Conservation (phyloP, 30 jellyfish, hydroid and myxozoan species). For the Phacellophora camtschatica region DNA sequence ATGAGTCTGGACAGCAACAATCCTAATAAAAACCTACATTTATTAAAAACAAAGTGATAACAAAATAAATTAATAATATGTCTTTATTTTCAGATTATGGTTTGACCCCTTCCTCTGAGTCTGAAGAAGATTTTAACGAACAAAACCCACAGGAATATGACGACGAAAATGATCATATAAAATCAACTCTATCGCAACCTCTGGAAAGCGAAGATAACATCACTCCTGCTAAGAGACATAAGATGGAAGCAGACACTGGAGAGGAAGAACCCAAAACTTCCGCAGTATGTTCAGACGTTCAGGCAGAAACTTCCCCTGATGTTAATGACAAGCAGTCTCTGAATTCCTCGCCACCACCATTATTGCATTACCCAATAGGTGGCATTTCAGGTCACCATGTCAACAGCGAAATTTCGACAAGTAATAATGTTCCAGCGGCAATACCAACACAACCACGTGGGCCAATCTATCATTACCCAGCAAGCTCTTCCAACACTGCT, state of each 20-base stretch:
- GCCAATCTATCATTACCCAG: conserved; percentile 22
- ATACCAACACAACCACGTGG: conserved; percentile 5
- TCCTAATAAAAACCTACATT: too few species aligned
- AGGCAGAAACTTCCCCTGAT: not conserved
- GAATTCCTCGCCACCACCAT: conserved; percentile 2
- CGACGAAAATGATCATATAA: not conserved
- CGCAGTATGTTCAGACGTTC: not conserved
- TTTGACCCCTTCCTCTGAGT: conserved; percentile 18
- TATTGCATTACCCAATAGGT: not conserved
- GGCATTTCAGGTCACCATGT: not conserved
- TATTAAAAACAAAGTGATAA: too few species aligned
- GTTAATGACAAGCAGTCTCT: conserved; percentile 3
- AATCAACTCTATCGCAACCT: not conserved
- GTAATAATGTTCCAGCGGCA: too few species aligned
- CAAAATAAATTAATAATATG: not conserved
- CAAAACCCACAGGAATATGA: not conserved
- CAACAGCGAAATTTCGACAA: not conserved
- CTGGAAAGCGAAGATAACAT: not conserved
- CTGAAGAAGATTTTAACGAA: conserved; percentile 10
- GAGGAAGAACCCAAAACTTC: not conserved
- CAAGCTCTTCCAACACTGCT: conserved; percentile 24
- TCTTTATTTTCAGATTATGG: conserved; percentile 15
- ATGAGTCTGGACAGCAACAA: too few species aligned
- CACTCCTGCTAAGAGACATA: conserved; percentile 10
- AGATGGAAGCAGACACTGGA: not conserved